Evolutionary conservation across 2,797 vertebrate genomes (phyloP).

Genomic region (Pangasius mekongensis): DNA sequence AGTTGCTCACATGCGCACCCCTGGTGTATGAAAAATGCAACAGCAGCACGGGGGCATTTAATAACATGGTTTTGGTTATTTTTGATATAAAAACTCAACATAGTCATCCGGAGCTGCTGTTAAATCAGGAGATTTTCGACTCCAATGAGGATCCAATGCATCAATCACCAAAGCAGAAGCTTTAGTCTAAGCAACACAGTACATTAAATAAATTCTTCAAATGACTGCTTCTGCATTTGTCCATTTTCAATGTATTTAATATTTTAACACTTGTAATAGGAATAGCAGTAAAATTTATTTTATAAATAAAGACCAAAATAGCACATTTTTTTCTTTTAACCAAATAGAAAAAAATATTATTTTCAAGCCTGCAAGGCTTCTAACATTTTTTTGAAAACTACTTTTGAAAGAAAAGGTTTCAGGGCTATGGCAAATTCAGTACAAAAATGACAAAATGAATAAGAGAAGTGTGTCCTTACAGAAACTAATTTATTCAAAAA

Average conservation of each 20-base stretch:
- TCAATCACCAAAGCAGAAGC: neutral
- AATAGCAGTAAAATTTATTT: neutral
- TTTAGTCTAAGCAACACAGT: neutral
- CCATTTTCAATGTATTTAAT: too few species aligned
- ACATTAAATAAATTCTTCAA: neutral
- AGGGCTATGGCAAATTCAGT: neutral
- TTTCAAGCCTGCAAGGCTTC: neutral
- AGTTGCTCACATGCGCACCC: conserved; percentile 91
- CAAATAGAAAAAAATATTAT: neutral
- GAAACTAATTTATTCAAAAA: neutral
- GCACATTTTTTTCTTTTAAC: neutral
- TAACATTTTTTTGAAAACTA: neutral
- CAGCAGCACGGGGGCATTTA: conserved; percentile 55
- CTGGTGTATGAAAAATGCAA: conserved; percentile 80
- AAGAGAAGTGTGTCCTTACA: neutral
- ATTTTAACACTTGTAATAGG: neutral
- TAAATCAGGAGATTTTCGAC: neutral
- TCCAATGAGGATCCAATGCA: neutral
- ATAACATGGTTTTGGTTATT: neutral
- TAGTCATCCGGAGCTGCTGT: neutral
- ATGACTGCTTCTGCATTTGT: neutral
- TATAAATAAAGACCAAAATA: neutral
- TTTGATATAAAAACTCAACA: conserved; percentile 3
- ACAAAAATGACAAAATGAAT: neutral
- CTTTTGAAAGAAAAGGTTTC: neutral